Base-by-base conservation (phyloP, 2,113 vertebrate genomes). In the Tenebrosternarchus preto region DNA sequence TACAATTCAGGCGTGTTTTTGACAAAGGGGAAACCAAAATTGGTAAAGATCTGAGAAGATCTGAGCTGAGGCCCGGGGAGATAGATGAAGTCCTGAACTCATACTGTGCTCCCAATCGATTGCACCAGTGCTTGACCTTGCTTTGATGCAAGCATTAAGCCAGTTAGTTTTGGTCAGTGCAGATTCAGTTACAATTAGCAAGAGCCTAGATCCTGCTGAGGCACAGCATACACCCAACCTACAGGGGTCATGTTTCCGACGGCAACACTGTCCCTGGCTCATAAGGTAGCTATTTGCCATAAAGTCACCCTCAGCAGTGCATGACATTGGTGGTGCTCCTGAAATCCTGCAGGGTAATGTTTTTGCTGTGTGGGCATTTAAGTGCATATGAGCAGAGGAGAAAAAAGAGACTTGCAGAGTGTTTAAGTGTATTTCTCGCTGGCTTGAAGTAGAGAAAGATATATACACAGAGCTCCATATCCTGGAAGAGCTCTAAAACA, bases 121-220 rank as follows among this genome's bases (percentile, higher is more conserved):
- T 85, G 84, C 83, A 88, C 83, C 82, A 77, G 15, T 9, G 83
- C 59, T 89, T 93, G 92, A 93, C 92, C 92, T 94, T 93, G 90
- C 85, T 79, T 89, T 91, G 88, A 90, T 86, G 88, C 86, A 81
- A 80, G 87, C 81, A 85, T 90, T 87, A 89, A 83, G 85, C 87
- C 82, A 80, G 86, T 90, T 88, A 85, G 88, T 83, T 77, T 78
- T 84, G 88, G 88, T 92, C 90, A 92, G 87, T 85, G 80, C 80
- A 77, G 92, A 90, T 93, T 92, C 90, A 83, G 89, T 94, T 93
- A 92, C 92, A 92, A 92, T 93, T 92, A 93, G 88, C 87, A 88
- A 90, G 91, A 91, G 91, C 89, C 88, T 92, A 90, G 82, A 91
- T 92, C 90, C 90, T 88, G 85, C 86, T 68, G 69, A 81, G 86